Percentiles rank a stretch among this genome's conserved stretches.
phyloP scores from a whole-genome alignment of 2,888 invertebrate species.

The Athalia rosae region DNA sequence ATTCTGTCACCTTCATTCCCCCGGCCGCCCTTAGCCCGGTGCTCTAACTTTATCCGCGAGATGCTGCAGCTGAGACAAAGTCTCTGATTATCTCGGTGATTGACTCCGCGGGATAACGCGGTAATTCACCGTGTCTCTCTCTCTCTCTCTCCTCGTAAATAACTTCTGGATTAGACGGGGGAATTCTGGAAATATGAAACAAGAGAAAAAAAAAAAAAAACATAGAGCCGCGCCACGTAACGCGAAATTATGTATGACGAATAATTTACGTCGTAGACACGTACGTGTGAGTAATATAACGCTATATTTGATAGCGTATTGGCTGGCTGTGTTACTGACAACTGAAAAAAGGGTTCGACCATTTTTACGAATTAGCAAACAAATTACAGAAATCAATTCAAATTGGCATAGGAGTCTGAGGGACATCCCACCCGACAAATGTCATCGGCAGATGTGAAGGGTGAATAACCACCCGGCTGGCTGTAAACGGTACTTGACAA shows the following conservation, averaged over 20 bases:
- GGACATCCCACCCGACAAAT: background rate
- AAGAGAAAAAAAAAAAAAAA: no score
- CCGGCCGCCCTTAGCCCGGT: background rate
- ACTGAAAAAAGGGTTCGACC: background rate
- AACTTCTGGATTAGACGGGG: background rate
- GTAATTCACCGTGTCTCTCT: constrained; percentile 44
- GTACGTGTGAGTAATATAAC: background rate
- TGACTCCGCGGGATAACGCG: constrained; percentile 54
- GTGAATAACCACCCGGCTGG: no score
- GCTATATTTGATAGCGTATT: background rate
- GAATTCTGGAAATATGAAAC: background rate
- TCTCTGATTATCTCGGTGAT: constrained; percentile 58
- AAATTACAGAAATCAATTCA: constrained; percentile 3
- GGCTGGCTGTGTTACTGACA: background rate
- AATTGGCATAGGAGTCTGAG: background rate
- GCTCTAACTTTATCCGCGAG: constrained; percentile 35
- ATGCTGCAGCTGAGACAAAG: constrained; percentile 47
- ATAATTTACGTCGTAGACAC: background rate
- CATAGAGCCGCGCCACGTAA: no score
- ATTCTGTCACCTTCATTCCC: constrained; percentile 37
- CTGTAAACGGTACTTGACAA: no score
- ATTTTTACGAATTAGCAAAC: background rate
- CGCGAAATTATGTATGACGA: background rate
- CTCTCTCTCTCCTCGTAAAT: background rate
- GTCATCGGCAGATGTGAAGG: background rate